A percentile compares a stretch with the other conserved stretches of the same genome.
Evolutionary conservation across 2,888 invertebrate species (phyloP).

Genomic region (Cerceris rybyensis): DNA sequence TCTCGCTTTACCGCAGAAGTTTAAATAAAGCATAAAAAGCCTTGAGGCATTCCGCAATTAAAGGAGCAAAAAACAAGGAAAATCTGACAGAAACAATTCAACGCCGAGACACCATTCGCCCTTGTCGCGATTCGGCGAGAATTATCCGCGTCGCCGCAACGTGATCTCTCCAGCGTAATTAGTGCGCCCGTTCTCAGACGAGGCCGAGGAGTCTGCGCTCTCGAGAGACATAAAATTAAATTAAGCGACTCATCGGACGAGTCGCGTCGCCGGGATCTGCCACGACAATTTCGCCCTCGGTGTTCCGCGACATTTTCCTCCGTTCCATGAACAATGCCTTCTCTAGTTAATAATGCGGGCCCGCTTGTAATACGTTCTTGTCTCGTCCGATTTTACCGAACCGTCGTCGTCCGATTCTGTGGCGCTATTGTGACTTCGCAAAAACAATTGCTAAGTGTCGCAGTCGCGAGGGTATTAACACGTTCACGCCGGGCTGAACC

Average conservation of each 20-base stretch:
- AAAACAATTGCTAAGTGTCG: too few relatives aligned
- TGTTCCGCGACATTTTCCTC: slow-evolving; percentile 50
- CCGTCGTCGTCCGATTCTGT: background rate
- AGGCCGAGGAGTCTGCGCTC: slow-evolving; percentile 7
- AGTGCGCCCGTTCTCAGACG: background rate
- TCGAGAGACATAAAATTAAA: slow-evolving; percentile 61
- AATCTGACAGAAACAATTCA: too few relatives aligned
- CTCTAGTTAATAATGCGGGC: slow-evolving; percentile 25
- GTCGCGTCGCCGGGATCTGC: slow-evolving; percentile 50
- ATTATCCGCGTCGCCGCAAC: background rate
- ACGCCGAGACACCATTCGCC: too few relatives aligned
- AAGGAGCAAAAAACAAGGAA: too few relatives aligned
- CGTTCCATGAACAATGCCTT: slow-evolving; percentile 15
- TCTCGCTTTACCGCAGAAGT: too few relatives aligned
- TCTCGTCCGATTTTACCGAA: slow-evolving; percentile 5
- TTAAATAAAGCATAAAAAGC: too few relatives aligned
- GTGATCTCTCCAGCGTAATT: slow-evolving; percentile 21
- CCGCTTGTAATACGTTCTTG: slow-evolving; percentile 1
- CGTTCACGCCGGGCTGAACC: too few relatives aligned
- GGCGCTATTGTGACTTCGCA: background rate
- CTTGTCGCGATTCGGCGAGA: background rate
- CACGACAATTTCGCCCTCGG: slow-evolving; percentile 65
- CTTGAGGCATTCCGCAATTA: too few relatives aligned
- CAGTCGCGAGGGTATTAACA: too few relatives aligned
- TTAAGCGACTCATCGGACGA: slow-evolving; percentile 64